These are phyloP conservation scores for Dynastes hyllus DNA, from an alignment of 2,888 invertebrate species.

Conservation along the genomic window DNA sequence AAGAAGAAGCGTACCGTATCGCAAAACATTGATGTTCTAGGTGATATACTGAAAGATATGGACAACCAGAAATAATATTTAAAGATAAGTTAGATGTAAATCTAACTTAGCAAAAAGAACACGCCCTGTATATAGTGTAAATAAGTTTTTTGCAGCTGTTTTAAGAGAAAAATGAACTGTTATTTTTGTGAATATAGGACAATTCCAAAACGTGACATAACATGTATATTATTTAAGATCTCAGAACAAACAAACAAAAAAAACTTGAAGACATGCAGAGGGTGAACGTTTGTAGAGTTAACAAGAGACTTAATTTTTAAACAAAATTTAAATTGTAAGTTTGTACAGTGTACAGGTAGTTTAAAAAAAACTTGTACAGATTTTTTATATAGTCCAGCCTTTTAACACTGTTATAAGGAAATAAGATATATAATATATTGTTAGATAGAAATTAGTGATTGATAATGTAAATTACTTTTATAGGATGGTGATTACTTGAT, in stretches of 20 bases:
- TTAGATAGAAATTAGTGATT: slow-evolving; percentile 61
- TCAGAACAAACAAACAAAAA: slow-evolving; percentile 9
- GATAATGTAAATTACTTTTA: slow-evolving; percentile 50
- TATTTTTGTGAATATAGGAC: slow-evolving; percentile 15
- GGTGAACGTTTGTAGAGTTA: neutral
- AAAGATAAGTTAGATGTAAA: slow-evolving; percentile 50
- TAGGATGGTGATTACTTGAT: slow-evolving; percentile 22
- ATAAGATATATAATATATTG: slow-evolving; percentile 62
- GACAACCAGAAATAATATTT: slow-evolving; percentile 62
- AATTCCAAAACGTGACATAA: neutral
- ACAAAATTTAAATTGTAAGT: slow-evolving; percentile 39
- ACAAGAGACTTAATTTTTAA: slow-evolving; percentile 42
- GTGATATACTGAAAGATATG: slow-evolving; percentile 70
- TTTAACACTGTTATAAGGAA: slow-evolving; percentile 66
- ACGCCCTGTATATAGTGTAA: slow-evolving; percentile 53
- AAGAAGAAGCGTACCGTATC: slow-evolving; percentile 63
- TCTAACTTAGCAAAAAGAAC: slow-evolving; percentile 40
- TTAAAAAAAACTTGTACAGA: slow-evolving; percentile 60
- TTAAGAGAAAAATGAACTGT: neutral
- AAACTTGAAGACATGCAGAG: neutral
- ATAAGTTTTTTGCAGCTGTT: slow-evolving; percentile 47
- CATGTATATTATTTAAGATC: slow-evolving; percentile 35
- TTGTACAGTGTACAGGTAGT: slow-evolving; percentile 58
- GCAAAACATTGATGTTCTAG: slow-evolving; percentile 66
- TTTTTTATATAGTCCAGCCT: slow-evolving; percentile 63